Evolutionary conservation across 1,140 invertebrate species (phyloP), one percentile per base, ranked within the genome.

Genomic region (Eupristina koningsbergeri): DNA sequence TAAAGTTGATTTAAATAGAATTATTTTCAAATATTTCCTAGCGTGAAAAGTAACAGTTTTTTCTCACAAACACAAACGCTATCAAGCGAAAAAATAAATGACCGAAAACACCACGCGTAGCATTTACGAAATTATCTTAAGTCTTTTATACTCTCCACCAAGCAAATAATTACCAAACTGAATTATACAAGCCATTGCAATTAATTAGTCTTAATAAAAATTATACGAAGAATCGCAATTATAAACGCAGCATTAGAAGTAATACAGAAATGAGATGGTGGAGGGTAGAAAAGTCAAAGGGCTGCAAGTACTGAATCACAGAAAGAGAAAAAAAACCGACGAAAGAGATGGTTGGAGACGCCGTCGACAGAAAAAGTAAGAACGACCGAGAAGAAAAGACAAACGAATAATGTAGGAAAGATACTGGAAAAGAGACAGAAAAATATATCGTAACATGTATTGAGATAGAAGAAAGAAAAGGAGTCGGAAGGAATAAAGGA

Each of bases 151-250:
- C 58, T 45, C 22, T 61, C 73, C 73, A 64, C 29, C 71, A 22
- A 75, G 81, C 80, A 86, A 84, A 88, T 85, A 85, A 86, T 86
- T 82, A 80, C 80, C 80, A 85, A 89, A 88, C 84, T 85, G 83
- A 90, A 91, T 91, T 91, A 92, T 91, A 89, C 89, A 87, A 89
- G 87, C 89, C 87, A 90, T 90, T 90, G 90, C 90, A 91, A 92
- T 92, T 92, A 92, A 92, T 92, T 92, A 92, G 90, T 89, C 90
- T 91, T 91, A 92, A 92, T 92, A 91, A 91, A 92, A 92, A 91
- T 92, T 90, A 92, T 91, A 89, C 86, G 87, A 88, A 86, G 88
- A 90, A 89, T 89, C 64, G 90, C 87, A 92, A 91, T 92, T 91
- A 92, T 88, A 90, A 88, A 79, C 74, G 77, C 61, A 81, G 69